Conservation (phyloP, 2,888 invertebrate species). For the Diploptera punctata region DNA sequence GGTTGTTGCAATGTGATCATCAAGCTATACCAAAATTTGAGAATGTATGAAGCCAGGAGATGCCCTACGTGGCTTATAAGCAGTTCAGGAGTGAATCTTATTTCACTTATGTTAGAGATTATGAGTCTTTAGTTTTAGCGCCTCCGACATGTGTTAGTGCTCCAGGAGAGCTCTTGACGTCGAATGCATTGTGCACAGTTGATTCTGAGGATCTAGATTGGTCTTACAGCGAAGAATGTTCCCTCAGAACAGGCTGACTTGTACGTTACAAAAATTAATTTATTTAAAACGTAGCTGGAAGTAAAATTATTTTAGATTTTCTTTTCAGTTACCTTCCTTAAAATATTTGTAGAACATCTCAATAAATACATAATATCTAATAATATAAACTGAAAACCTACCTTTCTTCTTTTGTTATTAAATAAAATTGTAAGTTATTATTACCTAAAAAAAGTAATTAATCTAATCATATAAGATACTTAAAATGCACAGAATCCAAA, state of each 20-base stretch:
- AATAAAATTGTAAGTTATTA: too few species aligned
- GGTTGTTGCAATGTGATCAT: constrained; percentile 66
- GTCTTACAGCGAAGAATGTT: background rate
- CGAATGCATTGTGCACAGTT: background rate
- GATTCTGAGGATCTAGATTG: background rate
- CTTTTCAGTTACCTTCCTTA: background rate
- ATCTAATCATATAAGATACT: too few species aligned
- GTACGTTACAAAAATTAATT: background rate
- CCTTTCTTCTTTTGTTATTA: too few species aligned
- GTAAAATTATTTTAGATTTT: background rate
- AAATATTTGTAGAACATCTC: background rate
- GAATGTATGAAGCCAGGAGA: constrained; percentile 14
- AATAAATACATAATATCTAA: too few species aligned
- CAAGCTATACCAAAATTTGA: constrained; percentile 10
- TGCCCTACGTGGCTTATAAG: background rate
- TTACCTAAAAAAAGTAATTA: too few species aligned
- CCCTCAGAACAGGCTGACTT: too few species aligned
- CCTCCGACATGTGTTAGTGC: background rate
- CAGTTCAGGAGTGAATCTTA: constrained; percentile 4
- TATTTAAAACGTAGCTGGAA: background rate
- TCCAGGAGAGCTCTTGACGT: background rate
- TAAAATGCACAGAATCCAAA: too few species aligned
- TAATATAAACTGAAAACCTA: background rate
- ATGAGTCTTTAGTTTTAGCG: background rate
- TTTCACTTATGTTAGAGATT: background rate